A percentile compares a stretch with the other conserved stretches of the same genome.
Evolutionary conservation across 2,888 invertebrate genomes (phyloP).

Genomic region (Lycophotia porphyrea): DNA sequence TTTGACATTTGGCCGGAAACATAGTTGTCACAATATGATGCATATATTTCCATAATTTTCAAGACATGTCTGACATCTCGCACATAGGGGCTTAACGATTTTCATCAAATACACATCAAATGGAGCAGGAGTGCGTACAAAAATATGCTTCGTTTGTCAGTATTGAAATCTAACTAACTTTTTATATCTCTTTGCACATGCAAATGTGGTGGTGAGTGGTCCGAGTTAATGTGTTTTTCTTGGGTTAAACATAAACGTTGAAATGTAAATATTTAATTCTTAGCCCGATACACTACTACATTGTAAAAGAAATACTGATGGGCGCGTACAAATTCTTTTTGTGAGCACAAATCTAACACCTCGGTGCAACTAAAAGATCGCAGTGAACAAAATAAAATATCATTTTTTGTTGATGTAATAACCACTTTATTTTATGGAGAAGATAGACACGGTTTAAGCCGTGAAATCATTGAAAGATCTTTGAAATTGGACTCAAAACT

Average conservation of each 20-base stretch:
- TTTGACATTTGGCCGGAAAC: constrained; percentile 11
- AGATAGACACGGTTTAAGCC: constrained; percentile 53
- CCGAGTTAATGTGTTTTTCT: constrained; percentile 47
- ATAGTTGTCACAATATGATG: constrained; percentile 1
- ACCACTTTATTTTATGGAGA: constrained; percentile 53
- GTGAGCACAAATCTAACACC: constrained; percentile 18
- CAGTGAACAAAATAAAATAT: constrained; percentile 18
- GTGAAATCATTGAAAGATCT: constrained; percentile 61
- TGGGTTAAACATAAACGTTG: constrained; percentile 45
- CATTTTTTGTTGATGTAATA: constrained; percentile 51
- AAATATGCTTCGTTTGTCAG: constrained; percentile 39
- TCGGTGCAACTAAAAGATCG: constrained; percentile 22
- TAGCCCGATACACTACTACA: constrained; percentile 33
- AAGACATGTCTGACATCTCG: constrained; percentile 15
- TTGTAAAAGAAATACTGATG: constrained; percentile 33
- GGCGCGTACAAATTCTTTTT: constrained; percentile 22
- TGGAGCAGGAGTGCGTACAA: constrained; percentile 18
- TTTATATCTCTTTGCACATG: constrained; percentile 59
- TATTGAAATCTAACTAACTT: constrained; percentile 38
- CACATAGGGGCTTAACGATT: constrained; percentile 3
- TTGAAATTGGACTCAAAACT: constrained; percentile 55
- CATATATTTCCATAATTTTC: constrained; percentile 17
- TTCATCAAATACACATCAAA: constrained; percentile 21
- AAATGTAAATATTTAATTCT: constrained; percentile 56
- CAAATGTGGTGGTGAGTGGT: constrained; percentile 51